Percentiles rank a stretch among this genome's conserved stretches.
phyloP scores from a whole-genome alignment of 2,888 invertebrate species.

The Apodemia duryi region DNA sequence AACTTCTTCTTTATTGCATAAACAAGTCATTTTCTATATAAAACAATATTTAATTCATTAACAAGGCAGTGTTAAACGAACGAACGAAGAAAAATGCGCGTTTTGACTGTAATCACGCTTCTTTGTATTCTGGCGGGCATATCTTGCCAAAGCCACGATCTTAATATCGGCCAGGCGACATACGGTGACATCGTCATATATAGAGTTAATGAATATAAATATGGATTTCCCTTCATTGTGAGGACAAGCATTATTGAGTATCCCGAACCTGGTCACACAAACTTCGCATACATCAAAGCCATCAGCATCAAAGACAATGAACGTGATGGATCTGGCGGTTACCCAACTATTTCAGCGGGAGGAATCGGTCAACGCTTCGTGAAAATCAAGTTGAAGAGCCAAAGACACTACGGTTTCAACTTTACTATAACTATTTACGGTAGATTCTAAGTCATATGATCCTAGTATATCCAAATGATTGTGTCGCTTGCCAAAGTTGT shows the following conservation, averaged over 20 bases:
- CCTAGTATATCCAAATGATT: conserved; percentile 33
- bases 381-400: conserved; percentile 66
- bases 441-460: conserved; percentile 45
- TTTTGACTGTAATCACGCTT: conserved; percentile 40
- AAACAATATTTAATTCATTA: conserved; percentile 48
- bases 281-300: conserved; percentile 57
- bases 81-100: conserved; percentile 61
- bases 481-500: conserved; percentile 22
- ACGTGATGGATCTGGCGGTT: conserved; percentile 57
- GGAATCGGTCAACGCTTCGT: conserved; percentile 65
- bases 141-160: conserved; percentile 57
- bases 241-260: conserved; percentile 55
- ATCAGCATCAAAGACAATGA: conserved; percentile 59
- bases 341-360: conserved; percentile 55
- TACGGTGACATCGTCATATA: conserved; percentile 60
- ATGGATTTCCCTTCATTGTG: conserved; percentile 58
- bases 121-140: conserved; percentile 46
- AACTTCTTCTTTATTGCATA: conserved; percentile 42
- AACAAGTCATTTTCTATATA: conserved; percentile 49
- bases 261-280: conserved; percentile 53
- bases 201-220: conserved; percentile 57
- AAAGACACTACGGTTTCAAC: conserved; percentile 58
- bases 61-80: conserved; percentile 52
- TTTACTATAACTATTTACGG: conserved; percentile 68
- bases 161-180: conserved; percentile 49